phyloP scores from a whole-genome alignment of 64 coral and sea anemone species.

The Montipora sp. region DNA sequence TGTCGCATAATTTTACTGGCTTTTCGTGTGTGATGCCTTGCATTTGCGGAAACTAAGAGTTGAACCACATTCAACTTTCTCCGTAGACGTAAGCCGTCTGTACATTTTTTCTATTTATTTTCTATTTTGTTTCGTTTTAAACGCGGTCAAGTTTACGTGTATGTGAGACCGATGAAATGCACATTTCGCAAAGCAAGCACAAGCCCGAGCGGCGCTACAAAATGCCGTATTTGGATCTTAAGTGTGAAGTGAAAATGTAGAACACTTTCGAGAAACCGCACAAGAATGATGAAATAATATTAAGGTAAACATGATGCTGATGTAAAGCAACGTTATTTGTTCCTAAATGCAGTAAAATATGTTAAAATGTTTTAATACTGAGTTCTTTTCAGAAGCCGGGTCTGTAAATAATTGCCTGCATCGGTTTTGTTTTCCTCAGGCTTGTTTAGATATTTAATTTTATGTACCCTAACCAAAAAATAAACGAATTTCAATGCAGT shows the following conservation, averaged over 20 bases:
- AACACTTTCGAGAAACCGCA: constrained; percentile 28
- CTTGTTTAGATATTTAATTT: constrained; percentile 29
- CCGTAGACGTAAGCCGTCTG: not conserved
- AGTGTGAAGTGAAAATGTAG: constrained; percentile 37
- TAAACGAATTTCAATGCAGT: constrained; percentile 26
- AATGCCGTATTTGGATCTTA: not conserved
- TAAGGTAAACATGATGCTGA: constrained; percentile 20
- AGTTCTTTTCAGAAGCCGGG: constrained; percentile 6
- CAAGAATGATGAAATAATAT: constrained; percentile 12
- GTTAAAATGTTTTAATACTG: constrained; percentile 18
- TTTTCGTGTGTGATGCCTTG: not conserved
- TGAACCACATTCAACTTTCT: constrained; percentile 7
- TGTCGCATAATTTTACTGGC: constrained; percentile 23
- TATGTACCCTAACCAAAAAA: not conserved
- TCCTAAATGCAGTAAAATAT: not conserved
- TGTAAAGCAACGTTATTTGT: constrained; percentile 32
- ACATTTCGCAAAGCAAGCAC: not conserved
- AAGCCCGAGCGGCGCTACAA: not conserved
- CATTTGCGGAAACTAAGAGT: not conserved
- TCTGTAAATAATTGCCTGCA: not conserved
- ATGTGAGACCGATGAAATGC: not conserved
- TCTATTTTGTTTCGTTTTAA: constrained; percentile 4
- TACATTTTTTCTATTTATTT: constrained; percentile 3
- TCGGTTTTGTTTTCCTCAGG: constrained; percentile 5
- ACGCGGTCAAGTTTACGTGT: not conserved